Conservation (phyloP, 92 coral and sea anemone genomes). For the Heliopora coerulea region DNA sequence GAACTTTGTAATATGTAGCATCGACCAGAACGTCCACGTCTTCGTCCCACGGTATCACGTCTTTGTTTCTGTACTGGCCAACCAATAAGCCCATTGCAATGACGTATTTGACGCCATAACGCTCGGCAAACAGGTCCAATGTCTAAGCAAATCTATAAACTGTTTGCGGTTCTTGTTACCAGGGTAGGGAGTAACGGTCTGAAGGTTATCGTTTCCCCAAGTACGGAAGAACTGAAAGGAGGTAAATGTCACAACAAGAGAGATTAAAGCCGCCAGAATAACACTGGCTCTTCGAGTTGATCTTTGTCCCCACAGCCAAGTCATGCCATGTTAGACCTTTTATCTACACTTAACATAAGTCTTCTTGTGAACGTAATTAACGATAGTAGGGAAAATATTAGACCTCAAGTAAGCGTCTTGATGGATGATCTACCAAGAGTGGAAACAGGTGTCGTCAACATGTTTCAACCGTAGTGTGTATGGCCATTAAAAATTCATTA, state of each 20-base stretch:
- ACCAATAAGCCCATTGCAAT: neutral
- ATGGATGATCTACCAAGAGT: too few species aligned
- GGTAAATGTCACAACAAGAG: neutral
- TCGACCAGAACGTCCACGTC: constrained; percentile 3
- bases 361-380: too few species aligned
- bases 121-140: neutral
- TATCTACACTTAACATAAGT: too few species aligned
- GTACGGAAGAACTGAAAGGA: neutral
- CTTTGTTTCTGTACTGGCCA: neutral
- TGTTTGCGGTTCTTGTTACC: neutral
- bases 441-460: too few species aligned
- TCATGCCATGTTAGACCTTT: too few species aligned
- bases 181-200: neutral
- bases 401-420: too few species aligned
- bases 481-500: too few species aligned
- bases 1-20: neutral
- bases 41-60: neutral
- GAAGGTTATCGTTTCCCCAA: neutral
- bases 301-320: neutral
- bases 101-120: neutral
- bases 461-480: too few species aligned
- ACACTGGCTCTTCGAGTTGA: neutral
- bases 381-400: too few species aligned
- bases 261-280: neutral
- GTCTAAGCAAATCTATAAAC: neutral